These are phyloP conservation scores for Drosophila neotestacea DNA, from an alignment of 2,888 invertebrate genomes.

Conservation along the genomic window DNA sequence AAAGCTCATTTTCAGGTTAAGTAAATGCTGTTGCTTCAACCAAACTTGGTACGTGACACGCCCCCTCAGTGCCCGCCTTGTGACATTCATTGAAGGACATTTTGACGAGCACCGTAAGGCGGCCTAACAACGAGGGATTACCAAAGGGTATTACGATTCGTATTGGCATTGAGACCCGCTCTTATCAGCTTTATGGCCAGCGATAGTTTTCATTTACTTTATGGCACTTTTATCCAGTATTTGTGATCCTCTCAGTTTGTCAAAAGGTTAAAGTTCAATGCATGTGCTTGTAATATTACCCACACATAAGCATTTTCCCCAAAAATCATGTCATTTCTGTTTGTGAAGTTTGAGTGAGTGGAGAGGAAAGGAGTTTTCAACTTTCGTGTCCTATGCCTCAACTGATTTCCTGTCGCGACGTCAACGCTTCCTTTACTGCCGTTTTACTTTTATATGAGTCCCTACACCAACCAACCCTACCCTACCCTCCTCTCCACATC, in stretches of 20 bases:
- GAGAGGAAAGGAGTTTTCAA: background rate
- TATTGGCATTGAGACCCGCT: slow-evolving; percentile 16
- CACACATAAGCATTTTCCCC: slow-evolving; percentile 14
- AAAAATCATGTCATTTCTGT: slow-evolving; percentile 9
- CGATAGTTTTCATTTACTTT: slow-evolving; percentile 59
- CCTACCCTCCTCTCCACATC: background rate
- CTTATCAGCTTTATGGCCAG: slow-evolving; percentile 50
- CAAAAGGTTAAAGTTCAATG: slow-evolving; percentile 63
- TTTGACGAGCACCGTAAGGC: slow-evolving; percentile 7
- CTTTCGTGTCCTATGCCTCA: slow-evolving; percentile 42
- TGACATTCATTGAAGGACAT: slow-evolving; percentile 55
- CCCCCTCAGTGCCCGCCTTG: slow-evolving; percentile 8
- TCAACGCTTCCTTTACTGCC: slow-evolving; percentile 60
- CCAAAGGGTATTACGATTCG: background rate
- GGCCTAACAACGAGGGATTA: background rate
- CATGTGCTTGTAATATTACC: slow-evolving; percentile 12
- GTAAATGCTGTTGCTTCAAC: slow-evolving; percentile 16
- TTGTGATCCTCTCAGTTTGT: slow-evolving; percentile 14
- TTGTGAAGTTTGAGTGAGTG: background rate
- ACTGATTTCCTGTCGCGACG: slow-evolving; percentile 63
- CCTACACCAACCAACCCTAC: background rate
- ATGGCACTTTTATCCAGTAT: slow-evolving; percentile 34
- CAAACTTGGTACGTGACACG: slow-evolving; percentile 5
- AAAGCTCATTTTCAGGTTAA: slow-evolving; percentile 46
- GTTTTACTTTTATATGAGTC: slow-evolving; percentile 58